Evolutionary conservation across 2,797 vertebrate genomes (phyloP), one percentile per base, ranked within the genome.

Genomic region (Neopelma chrysocephalum): DNA sequence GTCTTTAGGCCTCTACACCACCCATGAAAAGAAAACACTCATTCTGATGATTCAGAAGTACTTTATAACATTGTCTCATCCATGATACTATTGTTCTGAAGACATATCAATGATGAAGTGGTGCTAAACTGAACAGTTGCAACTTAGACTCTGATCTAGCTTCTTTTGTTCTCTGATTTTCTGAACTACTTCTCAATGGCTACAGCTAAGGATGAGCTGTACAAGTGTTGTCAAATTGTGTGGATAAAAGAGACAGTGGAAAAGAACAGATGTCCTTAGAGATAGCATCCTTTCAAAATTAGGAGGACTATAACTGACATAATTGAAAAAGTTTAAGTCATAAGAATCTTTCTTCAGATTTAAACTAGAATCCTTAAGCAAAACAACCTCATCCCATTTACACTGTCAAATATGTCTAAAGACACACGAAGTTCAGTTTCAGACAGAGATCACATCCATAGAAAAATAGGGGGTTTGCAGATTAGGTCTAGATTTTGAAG

Each of bases 31-130:
- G 32, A 58, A 84, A 78, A 36, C 26, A 77, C 38, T 90, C 48
- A 58, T 72, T 89, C 77, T 82, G 73, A 68, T 96, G 96, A 94
- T 82, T 96, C 92, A 94, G 64, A 69, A 17, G 51, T 82, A 79
- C 89, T 92, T 78, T 54, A 65, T n/a, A 93, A 95, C 50, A 86
- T 80, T 75, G 69, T 68, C 29, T 96, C 81, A 64, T 56, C 61
- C 32, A 51, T 50, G 76, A 68, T 84, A 70, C 50, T 90, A 27
- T 71, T 72, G 26, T 86, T 92, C 84, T 84, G 66, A 94, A 82
- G 66, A 87, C 36, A 40, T 12, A 61, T 40, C 12, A 75, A 3
- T 66, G 4, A 32, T 76, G 61, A 96, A 95, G 66, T 87, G 70
- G 66, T 95, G 57, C 57, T 95, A 83, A 95, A 88, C 45, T 64